Evolutionary conservation across 2,113 vertebrate genomes (phyloP), one percentile per base, ranked within the genome.

Genomic region (Willisornis vidua): DNA sequence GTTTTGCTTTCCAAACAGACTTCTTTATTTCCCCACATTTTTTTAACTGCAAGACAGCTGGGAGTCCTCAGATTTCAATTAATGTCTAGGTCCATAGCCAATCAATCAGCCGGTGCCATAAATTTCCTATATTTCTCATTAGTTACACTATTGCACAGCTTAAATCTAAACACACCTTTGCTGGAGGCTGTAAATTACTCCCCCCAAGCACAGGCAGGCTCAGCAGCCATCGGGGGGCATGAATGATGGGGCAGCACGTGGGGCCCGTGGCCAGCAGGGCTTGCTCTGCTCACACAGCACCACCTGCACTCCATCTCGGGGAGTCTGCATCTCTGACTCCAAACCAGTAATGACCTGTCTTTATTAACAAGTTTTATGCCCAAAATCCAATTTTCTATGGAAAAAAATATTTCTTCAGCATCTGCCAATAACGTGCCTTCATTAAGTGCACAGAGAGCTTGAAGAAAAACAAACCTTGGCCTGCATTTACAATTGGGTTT

Each of bases 91-190:
- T 90, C 90, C 82, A 93, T 41, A 74, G 62, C 91, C 86, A 87
- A 94, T 97, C 97, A 90, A 94, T 98, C 97, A 97, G 10, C 7
- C 1, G 54, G 72, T 16, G 48, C 95, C 39, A 91, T 97, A 97
- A 97, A 98, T 97, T 93, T 91, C 91, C 89, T 70, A 19, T 80
- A 93, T 95, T 97, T 97, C 97, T 97, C 98, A 97, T 98, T 97
- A 98, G 97, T 97, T 89, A 93, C 91, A 76, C 97, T 9, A 49
- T 26, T 41, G 92, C 91, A 65, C 94, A 67, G 94, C 96, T 96
- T 94, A 96, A 93, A 97, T 79, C 89, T 85, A 94, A 96, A 94
- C 91, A 95, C 5, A 97, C 95, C 94, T 97, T 90, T 95, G 91
- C 49, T 1, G 19, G 0, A 90, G 83, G 33, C 93, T 78, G 94